Conservation (phyloP, 2,797 vertebrate genomes). For the Buphagus erythrorhynchus region DNA sequence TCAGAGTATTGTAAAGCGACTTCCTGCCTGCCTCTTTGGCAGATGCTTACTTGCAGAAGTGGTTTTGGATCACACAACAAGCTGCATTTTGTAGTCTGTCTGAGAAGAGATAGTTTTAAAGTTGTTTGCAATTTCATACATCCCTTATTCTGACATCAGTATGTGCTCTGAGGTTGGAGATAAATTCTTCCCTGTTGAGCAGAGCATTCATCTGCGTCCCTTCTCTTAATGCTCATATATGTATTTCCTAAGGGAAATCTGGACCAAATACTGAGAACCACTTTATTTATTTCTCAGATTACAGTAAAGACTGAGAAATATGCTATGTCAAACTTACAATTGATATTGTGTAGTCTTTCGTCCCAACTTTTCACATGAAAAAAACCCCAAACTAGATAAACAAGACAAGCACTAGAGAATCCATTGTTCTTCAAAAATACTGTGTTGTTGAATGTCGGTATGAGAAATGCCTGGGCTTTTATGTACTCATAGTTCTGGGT, state of each 20-base stretch:
- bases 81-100: neutral
- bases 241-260: conserved; percentile 5
- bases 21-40: neutral
- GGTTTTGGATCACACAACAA: neutral
- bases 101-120: neutral
- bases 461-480: neutral
- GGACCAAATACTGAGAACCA: neutral
- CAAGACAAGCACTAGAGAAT: neutral
- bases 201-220: neutral
- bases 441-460: neutral
- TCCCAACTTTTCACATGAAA: neutral
- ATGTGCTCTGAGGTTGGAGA: conserved; percentile 11
- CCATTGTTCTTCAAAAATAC: neutral
- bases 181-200: conserved; percentile 25
- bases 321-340: neutral
- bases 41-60: neutral
- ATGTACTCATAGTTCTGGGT: neutral
- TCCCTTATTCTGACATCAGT: neutral
- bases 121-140: neutral
- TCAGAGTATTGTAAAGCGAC: rapidly evolving
- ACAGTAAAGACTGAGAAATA: conserved; percentile 23
- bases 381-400: neutral
- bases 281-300: conserved; percentile 48
- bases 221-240: neutral
- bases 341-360: neutral